phyloP scores from a whole-genome alignment of 1,140 invertebrate genomes.

The Nasonia giraulti region DNA sequence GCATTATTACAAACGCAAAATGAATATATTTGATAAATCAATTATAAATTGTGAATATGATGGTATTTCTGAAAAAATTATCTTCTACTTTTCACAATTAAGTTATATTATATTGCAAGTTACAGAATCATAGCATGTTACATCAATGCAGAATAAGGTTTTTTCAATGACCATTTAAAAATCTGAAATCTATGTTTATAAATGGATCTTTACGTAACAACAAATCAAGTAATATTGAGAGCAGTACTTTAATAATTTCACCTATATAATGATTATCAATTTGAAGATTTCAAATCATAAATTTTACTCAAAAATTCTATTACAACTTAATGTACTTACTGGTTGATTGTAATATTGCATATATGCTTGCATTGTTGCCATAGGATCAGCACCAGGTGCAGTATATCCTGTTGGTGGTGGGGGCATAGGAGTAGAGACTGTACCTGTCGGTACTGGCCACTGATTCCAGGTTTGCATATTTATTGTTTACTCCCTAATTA shows the following conservation, averaged over 20 bases:
- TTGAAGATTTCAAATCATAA: neutral
- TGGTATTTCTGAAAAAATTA: neutral
- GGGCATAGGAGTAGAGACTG: conserved; percentile 65
- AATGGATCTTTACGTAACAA: neutral
- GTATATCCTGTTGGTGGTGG: conserved; percentile 71
- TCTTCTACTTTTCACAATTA: no score
- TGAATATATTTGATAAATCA: neutral
- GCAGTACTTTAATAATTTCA: no score
- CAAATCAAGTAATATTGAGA: no score
- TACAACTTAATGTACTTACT: conserved; percentile 65
- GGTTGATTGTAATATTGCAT: conserved; percentile 74
- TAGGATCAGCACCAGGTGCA: conserved; percentile 68
- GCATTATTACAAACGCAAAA: neutral
- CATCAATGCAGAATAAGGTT: neutral
- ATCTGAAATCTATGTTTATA: neutral
- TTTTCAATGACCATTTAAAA: neutral
- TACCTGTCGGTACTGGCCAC: conserved; percentile 71
- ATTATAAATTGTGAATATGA: no score
- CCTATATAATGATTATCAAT: neutral
- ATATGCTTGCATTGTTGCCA: conserved; percentile 71
- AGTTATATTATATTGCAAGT: neutral
- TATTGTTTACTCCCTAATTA: conserved; percentile 48
- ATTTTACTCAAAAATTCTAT: conserved; percentile 10
- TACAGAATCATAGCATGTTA: neutral
- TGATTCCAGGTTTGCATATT: conserved; percentile 74